A percentile compares a stretch with the other conserved stretches of the same genome.
These are phyloP conservation scores for Leucozona laternaria DNA, from an alignment of 2,888 invertebrate species.

Conservation along the genomic window DNA sequence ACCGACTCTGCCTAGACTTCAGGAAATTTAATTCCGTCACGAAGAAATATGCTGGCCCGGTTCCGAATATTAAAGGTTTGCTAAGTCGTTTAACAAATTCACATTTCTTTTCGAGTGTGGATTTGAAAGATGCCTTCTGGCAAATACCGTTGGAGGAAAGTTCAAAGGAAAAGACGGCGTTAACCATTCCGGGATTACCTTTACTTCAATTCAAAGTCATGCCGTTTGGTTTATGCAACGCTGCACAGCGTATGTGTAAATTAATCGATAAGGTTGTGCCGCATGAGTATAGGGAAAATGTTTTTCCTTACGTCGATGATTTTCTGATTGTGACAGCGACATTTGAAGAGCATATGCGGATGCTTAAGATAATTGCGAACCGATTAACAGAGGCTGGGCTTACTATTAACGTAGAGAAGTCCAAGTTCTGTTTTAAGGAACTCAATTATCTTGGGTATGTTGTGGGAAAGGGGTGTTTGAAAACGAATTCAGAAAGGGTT, in stretches of 20 bases:
- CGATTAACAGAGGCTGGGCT: neutral
- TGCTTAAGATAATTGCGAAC: neutral
- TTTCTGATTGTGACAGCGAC: neutral
- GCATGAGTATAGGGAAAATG: neutral
- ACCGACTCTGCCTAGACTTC: too few species aligned
- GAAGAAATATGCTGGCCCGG: too few species aligned
- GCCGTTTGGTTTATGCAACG: slow-evolving; percentile 15
- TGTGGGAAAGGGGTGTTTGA: neutral
- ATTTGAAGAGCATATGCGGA: neutral
- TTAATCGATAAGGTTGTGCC: neutral
- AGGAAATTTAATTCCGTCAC: too few species aligned
- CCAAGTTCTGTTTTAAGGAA: too few species aligned
- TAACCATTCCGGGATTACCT: neutral
- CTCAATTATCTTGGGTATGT: too few species aligned
- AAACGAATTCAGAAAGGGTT: neutral
- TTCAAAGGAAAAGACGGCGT: neutral
- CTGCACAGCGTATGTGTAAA: slow-evolving; percentile 5
- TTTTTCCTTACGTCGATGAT: slow-evolving; percentile 5
- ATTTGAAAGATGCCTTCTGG: neutral
- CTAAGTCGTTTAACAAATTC: too few species aligned
- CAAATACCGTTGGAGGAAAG: neutral
- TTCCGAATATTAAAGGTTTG: too few species aligned
- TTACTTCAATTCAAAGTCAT: neutral
- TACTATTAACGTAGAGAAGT: neutral
- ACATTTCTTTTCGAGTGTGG: too few species aligned